Base-by-base conservation (phyloP, 2,888 invertebrate species). In the Nasonia oneida region DNA sequence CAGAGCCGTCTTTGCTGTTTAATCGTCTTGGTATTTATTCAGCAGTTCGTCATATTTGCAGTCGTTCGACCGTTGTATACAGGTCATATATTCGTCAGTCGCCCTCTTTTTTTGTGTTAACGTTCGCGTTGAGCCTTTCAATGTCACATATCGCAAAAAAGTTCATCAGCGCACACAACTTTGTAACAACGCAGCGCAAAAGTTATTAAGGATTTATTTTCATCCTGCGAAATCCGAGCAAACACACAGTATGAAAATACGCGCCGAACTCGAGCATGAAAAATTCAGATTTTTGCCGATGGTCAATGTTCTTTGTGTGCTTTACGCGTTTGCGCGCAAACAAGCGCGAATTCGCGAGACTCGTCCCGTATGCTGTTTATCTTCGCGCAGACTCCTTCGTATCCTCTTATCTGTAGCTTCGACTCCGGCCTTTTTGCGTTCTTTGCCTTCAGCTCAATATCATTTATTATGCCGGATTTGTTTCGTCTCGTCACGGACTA, bases 401-500 rank as follows among this genome's bases (percentile, higher is more conserved):
- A 76, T 82, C 76, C 64, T 53, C 76, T 82, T 82, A 76, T 70
- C 74, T 47, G 10, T 10, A 4, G 61, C 57, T 47, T 37, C 42
- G 33, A 50, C 33, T 67, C 15, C 64, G 37, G 33, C 1, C 12
- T 75, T 61, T 50, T 29, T 61, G 37, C 37, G 37, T 37, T 47
- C 61, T 81, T 10, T 81, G 47, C 81, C 64, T 81, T 74, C 74
- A 64, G 42, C 10, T 47, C 47, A 64, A 29, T 29, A 47, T 47
- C 10, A 81, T 81, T 57, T 81, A 81, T 81, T 81, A 61, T 29
- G n/a, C 23, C 14, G 81, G 57, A 61, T 61, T 73, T 57, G 14
- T 67, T 75, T 82, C 67, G 29, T 47, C 47, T 61, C 81, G 15
- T 70, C 79, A 15, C 33, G 3, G 47, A 23, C n/a, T 23, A 33